phyloP scores from a whole-genome alignment of 2,113 vertebrate species.

The Spilogale gracilis region DNA sequence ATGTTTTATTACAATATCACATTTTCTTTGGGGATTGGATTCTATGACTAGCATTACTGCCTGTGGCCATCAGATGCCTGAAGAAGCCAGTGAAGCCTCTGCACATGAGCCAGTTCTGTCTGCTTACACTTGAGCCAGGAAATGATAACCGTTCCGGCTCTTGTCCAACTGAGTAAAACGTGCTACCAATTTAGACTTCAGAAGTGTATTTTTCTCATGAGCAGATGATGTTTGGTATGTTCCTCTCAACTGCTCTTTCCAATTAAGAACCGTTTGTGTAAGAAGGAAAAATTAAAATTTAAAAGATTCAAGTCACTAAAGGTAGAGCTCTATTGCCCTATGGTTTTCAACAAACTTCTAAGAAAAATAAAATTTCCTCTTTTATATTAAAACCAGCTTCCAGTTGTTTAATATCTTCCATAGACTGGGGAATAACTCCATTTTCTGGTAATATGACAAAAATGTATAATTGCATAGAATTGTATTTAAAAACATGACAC shows the following conservation, averaged over 20 bases:
- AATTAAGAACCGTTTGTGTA: slow-evolving; percentile 12
- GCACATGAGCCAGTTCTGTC: neutral
- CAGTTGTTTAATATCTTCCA: neutral
- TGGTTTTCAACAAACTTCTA: neutral
- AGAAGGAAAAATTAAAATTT: slow-evolving; percentile 28
- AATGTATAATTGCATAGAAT: neutral
- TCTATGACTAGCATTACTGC: neutral
- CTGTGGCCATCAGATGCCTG: neutral
- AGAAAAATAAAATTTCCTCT: neutral
- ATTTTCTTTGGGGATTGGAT: neutral
- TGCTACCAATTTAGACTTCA: slow-evolving; percentile 33
- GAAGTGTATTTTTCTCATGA: slow-evolving; percentile 18
- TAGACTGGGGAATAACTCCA: neutral
- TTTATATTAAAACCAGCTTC: neutral
- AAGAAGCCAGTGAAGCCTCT: neutral
- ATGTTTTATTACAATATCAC: neutral
- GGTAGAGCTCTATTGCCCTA: neutral
- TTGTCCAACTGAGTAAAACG: neutral
- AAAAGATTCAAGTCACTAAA: slow-evolving; percentile 34
- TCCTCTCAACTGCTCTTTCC: neutral
- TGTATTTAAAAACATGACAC: neutral
- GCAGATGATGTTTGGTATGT: neutral
- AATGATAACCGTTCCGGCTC: neutral
- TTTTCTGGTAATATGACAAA: neutral
- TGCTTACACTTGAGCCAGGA: slow-evolving; percentile 17